Evolutionary conservation across 2,797 vertebrate genomes (phyloP), one percentile per base, ranked within the genome.

Genomic region (Brotula barbata): DNA sequence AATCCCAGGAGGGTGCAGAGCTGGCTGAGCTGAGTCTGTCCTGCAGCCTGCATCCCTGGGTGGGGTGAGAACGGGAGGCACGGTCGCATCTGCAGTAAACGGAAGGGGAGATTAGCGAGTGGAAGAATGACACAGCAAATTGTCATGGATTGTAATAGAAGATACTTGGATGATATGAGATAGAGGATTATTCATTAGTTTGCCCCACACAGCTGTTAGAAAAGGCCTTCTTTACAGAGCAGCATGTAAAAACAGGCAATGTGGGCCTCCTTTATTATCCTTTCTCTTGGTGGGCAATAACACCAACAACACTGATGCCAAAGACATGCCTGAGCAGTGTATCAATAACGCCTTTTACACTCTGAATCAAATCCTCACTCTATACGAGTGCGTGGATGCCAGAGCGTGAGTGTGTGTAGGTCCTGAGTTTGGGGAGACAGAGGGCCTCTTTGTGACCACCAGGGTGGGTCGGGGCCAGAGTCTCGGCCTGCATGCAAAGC

Each of bases 1-100:
- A 50, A 84, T 69, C 2, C 87, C 77, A 58, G 94, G 87, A 75
- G 93, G 92, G 81, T 94, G 94, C 76, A 92, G 93, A 1, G 89
- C 85, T 11, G 91, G 85, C 14, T 89, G 91, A 46, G 71, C 55
- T 0, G 83, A 78, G 45, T 99, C 96, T 0, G 77, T 78, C 76
- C 94, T 88, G 87, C 94, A 94, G 73, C 75, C 66, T 0, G 89
- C 82, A 0, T 93, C 93, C 36, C 91, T 91, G 54, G 85, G 72
- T 0, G 91, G 85, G 11, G 78, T 76, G 1, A 89, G 64, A 15
- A 85, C 74, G 3, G 89, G 89, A 0, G 88, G 63, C 8, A 89
- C 85, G 1, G 73, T 71, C 0, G 78, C 61, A 1, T 95, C 95
- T 97, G 91, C 12, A 85, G 64, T 54, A 46, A 40, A 48, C 17